A percentile compares a stretch with the other conserved stretches of the same genome.
phyloP scores from a whole-genome alignment of 64 coral and sea anemone genomes.

The Stichodactyla helianthus region DNA sequence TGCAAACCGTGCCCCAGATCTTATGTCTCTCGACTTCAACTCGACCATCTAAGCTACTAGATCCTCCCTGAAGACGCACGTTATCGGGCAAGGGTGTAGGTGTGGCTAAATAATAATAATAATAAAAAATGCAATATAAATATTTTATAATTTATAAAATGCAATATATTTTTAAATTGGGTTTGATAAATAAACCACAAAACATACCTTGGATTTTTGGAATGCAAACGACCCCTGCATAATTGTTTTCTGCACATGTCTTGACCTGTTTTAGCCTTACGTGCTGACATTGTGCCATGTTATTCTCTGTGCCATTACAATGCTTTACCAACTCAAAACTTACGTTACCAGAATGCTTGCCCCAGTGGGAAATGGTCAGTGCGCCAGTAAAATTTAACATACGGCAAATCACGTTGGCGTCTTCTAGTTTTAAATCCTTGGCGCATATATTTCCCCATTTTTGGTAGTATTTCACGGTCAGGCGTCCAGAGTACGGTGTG shows the following conservation, averaged over 20 bases:
- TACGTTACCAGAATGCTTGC: not conserved
- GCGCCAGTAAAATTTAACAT: not conserved
- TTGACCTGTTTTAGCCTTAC: not conserved
- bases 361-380: not conserved
- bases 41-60: not conserved
- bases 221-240: not conserved
- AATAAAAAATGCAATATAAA: not conserved
- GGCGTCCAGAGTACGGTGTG: not conserved
- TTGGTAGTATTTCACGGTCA: not conserved
- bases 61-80: not conserved
- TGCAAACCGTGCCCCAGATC: not conserved
- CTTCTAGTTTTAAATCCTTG: not conserved
- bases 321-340: not conserved
- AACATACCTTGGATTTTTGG: not conserved
- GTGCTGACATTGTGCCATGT: not conserved
- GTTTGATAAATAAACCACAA: not conserved
- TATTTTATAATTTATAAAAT: not conserved
- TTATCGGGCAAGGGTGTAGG: not conserved
- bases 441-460: not conserved
- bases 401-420: not conserved
- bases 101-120: not conserved
- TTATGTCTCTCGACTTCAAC: not conserved
- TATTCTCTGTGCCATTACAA: not conserved
- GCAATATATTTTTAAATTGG: not conserved
- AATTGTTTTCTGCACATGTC: not conserved